These are phyloP conservation scores for Sepioteuthis lessoniana DNA, from an alignment of 2,888 invertebrate species.

Conservation along the genomic window DNA sequence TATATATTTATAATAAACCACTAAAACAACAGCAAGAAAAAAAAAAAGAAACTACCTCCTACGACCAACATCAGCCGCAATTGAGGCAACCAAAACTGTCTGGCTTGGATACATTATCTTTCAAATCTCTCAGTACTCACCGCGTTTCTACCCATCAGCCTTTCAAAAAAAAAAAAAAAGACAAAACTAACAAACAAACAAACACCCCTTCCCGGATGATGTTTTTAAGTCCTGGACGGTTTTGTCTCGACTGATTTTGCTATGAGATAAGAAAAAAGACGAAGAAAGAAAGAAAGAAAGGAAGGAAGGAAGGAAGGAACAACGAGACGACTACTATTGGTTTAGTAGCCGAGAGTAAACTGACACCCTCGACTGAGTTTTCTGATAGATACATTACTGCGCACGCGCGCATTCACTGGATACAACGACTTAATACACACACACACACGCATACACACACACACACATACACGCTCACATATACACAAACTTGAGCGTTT, in stretches of 20 bases:
- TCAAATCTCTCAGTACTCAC: not conserved
- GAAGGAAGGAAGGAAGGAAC: not conserved
- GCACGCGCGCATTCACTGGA: not conserved
- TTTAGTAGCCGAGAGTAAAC: not conserved
- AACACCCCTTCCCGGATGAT: not conserved
- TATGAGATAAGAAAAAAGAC: not conserved
- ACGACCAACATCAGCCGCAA: not conserved
- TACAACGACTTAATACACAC: no score
- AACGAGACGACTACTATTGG: not conserved
- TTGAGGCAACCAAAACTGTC: not conserved
- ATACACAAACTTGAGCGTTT: not conserved
- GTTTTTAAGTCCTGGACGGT: not conserved
- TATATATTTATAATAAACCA: no score
- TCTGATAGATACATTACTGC: not conserved
- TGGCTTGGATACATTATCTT: not conserved
- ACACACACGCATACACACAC: not conserved
- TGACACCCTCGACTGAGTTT: not conserved
- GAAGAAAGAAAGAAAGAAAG: not conserved
- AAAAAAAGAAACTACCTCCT: not conserved
- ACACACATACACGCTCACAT: not conserved
- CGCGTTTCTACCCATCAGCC: not conserved
- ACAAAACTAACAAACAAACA: not conserved
- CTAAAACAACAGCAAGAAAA: not conserved
- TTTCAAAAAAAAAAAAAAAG: not conserved
- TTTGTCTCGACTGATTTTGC: not conserved